Evolutionary conservation across 1,140 invertebrate species (phyloP).

Genomic region (Bombus superbus): DNA sequence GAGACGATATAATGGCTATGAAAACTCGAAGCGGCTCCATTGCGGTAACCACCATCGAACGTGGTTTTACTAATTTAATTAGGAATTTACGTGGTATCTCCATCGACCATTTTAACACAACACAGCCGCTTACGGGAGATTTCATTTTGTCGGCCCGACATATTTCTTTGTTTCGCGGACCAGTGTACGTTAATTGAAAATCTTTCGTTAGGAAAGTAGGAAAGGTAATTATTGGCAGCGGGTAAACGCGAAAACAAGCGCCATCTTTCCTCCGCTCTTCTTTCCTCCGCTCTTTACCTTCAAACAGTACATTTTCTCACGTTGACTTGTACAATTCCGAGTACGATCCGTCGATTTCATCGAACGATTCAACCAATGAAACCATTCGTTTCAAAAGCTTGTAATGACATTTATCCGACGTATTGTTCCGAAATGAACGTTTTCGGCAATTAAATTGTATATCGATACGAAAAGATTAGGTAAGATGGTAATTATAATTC

Average conservation of each 20-base stretch:
- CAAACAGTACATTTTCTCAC: not conserved
- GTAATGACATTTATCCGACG: too few relatives aligned
- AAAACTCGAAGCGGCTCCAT: conserved; percentile 28
- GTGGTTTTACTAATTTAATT: conserved; percentile 69
- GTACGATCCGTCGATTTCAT: too few relatives aligned
- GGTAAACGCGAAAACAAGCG: not conserved
- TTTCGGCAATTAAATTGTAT: too few relatives aligned
- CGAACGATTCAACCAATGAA: too few relatives aligned
- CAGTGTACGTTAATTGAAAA: conserved; percentile 47
- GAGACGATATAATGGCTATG: conserved; percentile 49
- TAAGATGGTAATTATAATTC: not conserved
- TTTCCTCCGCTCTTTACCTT: not conserved
- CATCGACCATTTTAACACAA: conserved; percentile 55
- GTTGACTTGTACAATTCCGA: too few relatives aligned
- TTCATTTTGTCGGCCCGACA: conserved; percentile 31
- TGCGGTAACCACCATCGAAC: conserved; percentile 22
- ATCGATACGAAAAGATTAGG: not conserved
- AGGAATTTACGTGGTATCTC: conserved; percentile 63
- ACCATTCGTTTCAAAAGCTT: too few relatives aligned
- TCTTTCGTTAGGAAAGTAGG: not conserved
- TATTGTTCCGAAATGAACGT: too few relatives aligned
- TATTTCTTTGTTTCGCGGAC: not conserved
- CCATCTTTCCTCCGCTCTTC: too few relatives aligned
- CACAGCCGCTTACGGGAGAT: not conserved
- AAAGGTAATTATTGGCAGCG: not conserved